phyloP scores from a whole-genome alignment of 2,888 invertebrate genomes.

The Spilosoma lubricipeda region DNA sequence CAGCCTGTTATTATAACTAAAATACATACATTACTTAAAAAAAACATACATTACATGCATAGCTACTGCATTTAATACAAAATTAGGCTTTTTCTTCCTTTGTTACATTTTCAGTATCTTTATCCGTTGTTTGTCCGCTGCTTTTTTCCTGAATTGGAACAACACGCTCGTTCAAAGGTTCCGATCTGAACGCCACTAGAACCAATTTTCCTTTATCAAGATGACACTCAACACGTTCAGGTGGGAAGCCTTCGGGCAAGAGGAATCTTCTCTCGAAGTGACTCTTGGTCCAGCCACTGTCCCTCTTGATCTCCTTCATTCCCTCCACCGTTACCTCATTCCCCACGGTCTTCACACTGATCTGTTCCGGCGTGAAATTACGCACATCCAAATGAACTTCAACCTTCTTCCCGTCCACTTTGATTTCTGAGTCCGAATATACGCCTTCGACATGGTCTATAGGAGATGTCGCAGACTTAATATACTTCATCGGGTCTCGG shows the following conservation, averaged over 20 bases:
- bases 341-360: slow-evolving; percentile 91
- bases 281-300: slow-evolving; percentile 91
- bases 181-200: slow-evolving; percentile 87
- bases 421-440: slow-evolving; percentile 85
- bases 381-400: slow-evolving; percentile 91
- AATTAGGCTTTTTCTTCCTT: slow-evolving; percentile 14
- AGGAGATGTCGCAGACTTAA: slow-evolving; percentile 64
- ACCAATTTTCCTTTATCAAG: slow-evolving; percentile 92
- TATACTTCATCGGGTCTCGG: slow-evolving; percentile 72
- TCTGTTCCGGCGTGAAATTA: slow-evolving; percentile 92
- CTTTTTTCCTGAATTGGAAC: slow-evolving; percentile 74
- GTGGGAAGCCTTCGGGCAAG: slow-evolving; percentile 91
- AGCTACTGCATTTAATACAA: neutral
- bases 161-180: slow-evolving; percentile 70
- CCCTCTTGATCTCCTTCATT: slow-evolving; percentile 91
- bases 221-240: slow-evolving; percentile 90
- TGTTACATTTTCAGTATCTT: slow-evolving; percentile 8
- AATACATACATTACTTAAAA: neutral
- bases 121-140: slow-evolving; percentile 27
- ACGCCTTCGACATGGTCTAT: slow-evolving; percentile 76
- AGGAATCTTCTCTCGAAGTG: slow-evolving; percentile 92
- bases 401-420: slow-evolving; percentile 88
- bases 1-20: slow-evolving; percentile 4
- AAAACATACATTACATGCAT: neutral
- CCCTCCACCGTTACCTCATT: slow-evolving; percentile 91